Conservation (phyloP, 2,888 invertebrate species). For the Erebia aethiops region DNA sequence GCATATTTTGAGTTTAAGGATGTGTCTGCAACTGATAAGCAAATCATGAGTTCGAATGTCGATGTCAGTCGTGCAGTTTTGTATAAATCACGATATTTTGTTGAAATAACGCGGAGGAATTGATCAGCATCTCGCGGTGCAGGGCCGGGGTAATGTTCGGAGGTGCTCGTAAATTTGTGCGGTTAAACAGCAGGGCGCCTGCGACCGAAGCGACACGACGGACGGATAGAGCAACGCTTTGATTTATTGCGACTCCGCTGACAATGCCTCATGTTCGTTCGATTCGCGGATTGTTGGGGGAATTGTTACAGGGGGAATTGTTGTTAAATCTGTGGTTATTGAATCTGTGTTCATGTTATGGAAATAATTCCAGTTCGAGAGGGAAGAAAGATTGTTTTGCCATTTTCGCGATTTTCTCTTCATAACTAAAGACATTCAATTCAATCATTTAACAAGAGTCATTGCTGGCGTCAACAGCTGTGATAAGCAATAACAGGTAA, state of each 20-base stretch:
- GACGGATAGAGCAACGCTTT: slow-evolving; percentile 76
- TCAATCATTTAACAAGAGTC: background rate
- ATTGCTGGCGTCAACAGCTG: no score
- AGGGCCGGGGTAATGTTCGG: slow-evolving; percentile 61
- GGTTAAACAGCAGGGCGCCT: slow-evolving; percentile 76
- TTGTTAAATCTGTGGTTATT: slow-evolving; percentile 25
- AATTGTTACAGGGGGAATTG: slow-evolving; percentile 37
- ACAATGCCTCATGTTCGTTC: slow-evolving; percentile 58
- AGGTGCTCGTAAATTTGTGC: slow-evolving; percentile 81
- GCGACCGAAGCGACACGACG: slow-evolving; percentile 65
- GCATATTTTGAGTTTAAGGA: slow-evolving; percentile 16
- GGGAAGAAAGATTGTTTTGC: background rate
- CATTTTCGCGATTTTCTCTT: background rate
- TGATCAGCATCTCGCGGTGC: slow-evolving; percentile 73
- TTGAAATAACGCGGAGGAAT: slow-evolving; percentile 76
- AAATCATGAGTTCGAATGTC: slow-evolving; percentile 34
- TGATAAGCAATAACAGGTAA: no score
- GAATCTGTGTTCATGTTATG: slow-evolving; percentile 2
- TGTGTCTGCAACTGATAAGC: slow-evolving; percentile 10
- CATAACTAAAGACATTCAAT: no score
- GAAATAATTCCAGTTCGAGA: background rate
- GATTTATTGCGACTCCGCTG: slow-evolving; percentile 65
- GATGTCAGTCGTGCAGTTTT: slow-evolving; percentile 49
- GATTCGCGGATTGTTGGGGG: slow-evolving; percentile 40
- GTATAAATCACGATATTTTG: slow-evolving; percentile 81